Conservation (phyloP, 1,140 invertebrate genomes). For the Heliconius hewitsoni region DNA sequence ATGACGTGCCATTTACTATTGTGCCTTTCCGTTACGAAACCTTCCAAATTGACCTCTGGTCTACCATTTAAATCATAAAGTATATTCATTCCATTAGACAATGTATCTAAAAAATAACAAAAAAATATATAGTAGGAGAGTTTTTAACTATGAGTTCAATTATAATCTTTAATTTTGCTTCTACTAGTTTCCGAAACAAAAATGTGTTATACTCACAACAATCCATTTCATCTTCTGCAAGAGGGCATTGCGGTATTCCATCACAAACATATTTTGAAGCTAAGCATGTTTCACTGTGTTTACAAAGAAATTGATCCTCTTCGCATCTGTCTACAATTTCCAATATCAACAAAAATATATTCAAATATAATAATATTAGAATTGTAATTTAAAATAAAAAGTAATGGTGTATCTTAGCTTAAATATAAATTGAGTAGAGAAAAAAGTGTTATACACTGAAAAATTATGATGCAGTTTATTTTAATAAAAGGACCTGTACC, state of each 20-base stretch:
- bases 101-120: constrained; percentile 80
- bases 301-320: constrained; percentile 82
- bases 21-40: constrained; percentile 83
- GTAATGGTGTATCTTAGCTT: too few relatives aligned
- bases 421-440: too few relatives aligned
- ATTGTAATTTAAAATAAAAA: too few relatives aligned
- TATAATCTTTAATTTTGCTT: not conserved
- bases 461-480: not conserved
- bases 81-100: constrained; percentile 84
- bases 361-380: not conserved
- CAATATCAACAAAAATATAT: constrained; percentile 42
- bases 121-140: too few relatives aligned
- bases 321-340: constrained; percentile 83
- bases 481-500: not conserved
- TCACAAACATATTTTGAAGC: constrained; percentile 84
- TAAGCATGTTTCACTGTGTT: constrained; percentile 83
- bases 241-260: constrained; percentile 84
- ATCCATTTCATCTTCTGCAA: constrained; percentile 87
- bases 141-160: constrained; percentile 6
- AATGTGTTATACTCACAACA: constrained; percentile 79
- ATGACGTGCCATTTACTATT: constrained; percentile 83
- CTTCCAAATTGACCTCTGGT: constrained; percentile 82
- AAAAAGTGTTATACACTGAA: too few relatives aligned
- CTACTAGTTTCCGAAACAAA: not conserved
- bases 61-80: constrained; percentile 82